These are phyloP conservation scores for Olivierus martensii DNA, from an alignment of 1,140 invertebrate genomes.

Conservation along the genomic window DNA sequence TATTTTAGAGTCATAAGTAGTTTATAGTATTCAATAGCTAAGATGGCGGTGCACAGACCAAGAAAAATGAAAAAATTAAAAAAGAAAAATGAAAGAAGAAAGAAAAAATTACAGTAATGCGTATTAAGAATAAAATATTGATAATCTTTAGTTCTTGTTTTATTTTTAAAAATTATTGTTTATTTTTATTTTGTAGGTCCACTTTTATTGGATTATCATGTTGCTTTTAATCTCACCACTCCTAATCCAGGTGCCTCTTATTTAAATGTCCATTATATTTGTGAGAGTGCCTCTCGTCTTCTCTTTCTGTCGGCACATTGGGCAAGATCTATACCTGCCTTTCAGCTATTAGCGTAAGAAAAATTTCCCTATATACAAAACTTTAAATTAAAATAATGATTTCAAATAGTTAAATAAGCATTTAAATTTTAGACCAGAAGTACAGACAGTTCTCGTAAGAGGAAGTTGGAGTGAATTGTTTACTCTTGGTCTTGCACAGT, in stretches of 20 bases:
- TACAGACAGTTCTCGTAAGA: slow-evolving; percentile 66
- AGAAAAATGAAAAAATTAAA: no score
- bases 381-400: slow-evolving; percentile 4
- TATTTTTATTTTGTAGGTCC: slow-evolving; percentile 7
- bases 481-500: slow-evolving; percentile 79
- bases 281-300: slow-evolving; percentile 76
- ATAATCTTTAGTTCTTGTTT: no score
- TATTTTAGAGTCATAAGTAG: no score
- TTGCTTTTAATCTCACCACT: slow-evolving; percentile 62
- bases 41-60: no score
- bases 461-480: slow-evolving; percentile 89
- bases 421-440: slow-evolving; percentile 61
- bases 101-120: no score
- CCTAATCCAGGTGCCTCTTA: slow-evolving; percentile 58
- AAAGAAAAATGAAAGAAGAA: no score
- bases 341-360: slow-evolving; percentile 48
- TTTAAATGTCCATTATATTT: slow-evolving; percentile 77
- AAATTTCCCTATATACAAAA: slow-evolving; percentile 18
- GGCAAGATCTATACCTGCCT: slow-evolving; percentile 65
- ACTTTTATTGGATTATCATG: slow-evolving; percentile 30
- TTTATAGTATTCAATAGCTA: no score
- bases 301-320: slow-evolving; percentile 80
- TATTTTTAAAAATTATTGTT: background rate
- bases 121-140: no score
- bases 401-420: slow-evolving; percentile 15